phyloP scores from a whole-genome alignment of 2,888 invertebrate species.

The Rotaria magnacalcarata region DNA sequence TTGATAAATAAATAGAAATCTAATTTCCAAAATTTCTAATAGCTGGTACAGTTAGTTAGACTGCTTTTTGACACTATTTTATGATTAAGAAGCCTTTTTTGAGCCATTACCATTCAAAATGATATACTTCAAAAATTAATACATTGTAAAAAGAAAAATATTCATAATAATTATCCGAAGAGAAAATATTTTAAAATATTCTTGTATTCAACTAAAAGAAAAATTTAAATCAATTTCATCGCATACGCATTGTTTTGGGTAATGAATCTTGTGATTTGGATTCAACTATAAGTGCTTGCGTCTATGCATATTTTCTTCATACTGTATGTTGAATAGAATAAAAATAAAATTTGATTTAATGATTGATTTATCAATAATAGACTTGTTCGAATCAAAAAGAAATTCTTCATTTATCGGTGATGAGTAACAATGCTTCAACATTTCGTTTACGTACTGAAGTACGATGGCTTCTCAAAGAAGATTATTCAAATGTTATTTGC shows the following conservation, averaged over 20 bases:
- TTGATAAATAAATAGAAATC: too few species aligned
- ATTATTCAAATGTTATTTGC: not conserved
- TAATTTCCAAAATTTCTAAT: too few species aligned
- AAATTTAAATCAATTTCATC: not conserved
- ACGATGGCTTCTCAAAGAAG: not conserved
- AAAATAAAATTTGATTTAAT: too few species aligned
- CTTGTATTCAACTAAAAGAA: not conserved
- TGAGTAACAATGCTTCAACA: not conserved
- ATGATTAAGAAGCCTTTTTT: too few species aligned
- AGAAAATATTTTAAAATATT: too few species aligned
- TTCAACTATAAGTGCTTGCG: conserved; percentile 70
- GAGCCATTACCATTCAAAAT: too few species aligned
- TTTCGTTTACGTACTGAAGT: not conserved
- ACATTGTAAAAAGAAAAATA: too few species aligned
- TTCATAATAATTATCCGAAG: too few species aligned
- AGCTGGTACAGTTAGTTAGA: too few species aligned
- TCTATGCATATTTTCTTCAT: conserved; percentile 62
- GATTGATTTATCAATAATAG: not conserved
- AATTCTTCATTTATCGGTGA: not conserved
- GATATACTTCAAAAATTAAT: too few species aligned
- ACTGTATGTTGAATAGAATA: not conserved
- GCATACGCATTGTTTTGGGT: conserved; percentile 67
- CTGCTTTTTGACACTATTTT: too few species aligned
- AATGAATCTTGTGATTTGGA: conserved; percentile 85
- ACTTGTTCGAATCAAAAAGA: not conserved